phyloP scores from a whole-genome alignment of 2,797 vertebrate species.

The Eospalax fontanierii region DNA sequence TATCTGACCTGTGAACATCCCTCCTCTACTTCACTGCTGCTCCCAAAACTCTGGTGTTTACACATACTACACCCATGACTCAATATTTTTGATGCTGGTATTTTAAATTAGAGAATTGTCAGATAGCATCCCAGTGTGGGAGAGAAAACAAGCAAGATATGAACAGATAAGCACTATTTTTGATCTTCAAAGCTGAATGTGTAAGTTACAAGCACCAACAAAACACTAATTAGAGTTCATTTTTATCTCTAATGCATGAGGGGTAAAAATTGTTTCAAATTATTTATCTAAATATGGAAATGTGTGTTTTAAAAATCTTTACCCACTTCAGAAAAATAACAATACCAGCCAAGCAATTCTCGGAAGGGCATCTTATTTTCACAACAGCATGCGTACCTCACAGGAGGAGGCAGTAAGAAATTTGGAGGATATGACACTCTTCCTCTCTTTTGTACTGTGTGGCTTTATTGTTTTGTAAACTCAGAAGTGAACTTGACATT shows the following conservation, averaged over 20 bases:
- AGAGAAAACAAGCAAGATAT: conserved; percentile 66
- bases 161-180: conserved; percentile 41
- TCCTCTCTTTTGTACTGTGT: conserved; percentile 56
- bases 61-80: background rate
- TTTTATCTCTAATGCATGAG: conserved; percentile 49
- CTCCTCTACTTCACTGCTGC: background rate
- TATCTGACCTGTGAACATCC: background rate
- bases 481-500: conserved; percentile 63
- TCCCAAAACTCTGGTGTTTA: conserved; percentile 12
- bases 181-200: conserved; percentile 72
- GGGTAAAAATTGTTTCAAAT: conserved; percentile 68
- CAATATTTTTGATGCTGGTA: conserved; percentile 60
- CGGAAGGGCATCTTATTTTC: conserved; percentile 64
- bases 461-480: conserved; percentile 59
- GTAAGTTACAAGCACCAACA: conserved; percentile 61
- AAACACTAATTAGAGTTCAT: conserved; percentile 72
- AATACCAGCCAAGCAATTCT: conserved; percentile 54
- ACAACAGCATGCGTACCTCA: background rate
- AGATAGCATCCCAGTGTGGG: conserved; percentile 71
- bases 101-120: conserved; percentile 60
- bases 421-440: conserved; percentile 68
- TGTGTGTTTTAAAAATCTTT: background rate
- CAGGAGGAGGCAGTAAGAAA: background rate
- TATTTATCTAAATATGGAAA: conserved; percentile 48
- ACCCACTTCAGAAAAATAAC: conserved; percentile 63